Percentiles rank a stretch among this genome's conserved stretches.
Conservation (phyloP, 2,888 invertebrate species). For the Tetramorium bicarinatum region DNA sequence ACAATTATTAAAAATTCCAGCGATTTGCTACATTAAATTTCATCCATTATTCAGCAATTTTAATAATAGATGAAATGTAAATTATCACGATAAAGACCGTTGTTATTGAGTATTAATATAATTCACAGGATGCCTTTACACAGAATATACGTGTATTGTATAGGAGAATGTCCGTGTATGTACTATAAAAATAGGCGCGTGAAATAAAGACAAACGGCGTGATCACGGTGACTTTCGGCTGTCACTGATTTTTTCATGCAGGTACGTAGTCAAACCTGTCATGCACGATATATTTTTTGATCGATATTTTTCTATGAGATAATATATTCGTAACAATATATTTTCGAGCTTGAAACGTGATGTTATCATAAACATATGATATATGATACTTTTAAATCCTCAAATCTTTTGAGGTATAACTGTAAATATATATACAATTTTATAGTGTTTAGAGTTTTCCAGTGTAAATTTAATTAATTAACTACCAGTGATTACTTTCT, state of each 20-base stretch:
- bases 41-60: neutral
- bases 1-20: neutral
- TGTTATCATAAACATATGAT: neutral
- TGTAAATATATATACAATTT: constrained; percentile 48
- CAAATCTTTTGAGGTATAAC: neutral
- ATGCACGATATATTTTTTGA: constrained; percentile 72
- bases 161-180: neutral
- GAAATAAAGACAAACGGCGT: neutral
- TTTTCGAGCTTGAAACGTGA: constrained; percentile 6
- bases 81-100: neutral
- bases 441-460: neutral
- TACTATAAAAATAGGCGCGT: neutral
- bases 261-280: constrained; percentile 46
- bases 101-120: constrained; percentile 8
- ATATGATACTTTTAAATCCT: neutral
- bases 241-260: neutral
- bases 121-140: neutral
- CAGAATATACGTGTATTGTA: neutral
- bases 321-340: constrained; percentile 17
- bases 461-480: constrained; percentile 3
- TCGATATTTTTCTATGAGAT: constrained; percentile 65
- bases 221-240: neutral
- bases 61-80: constrained; percentile 29
- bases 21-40: neutral
- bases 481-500: neutral